A percentile compares a stretch with the other conserved stretches of the same genome.
These are phyloP conservation scores for Alligator mississippiensis DNA, from an alignment of 2,113 vertebrate species.

Conservation along the genomic window DNA sequence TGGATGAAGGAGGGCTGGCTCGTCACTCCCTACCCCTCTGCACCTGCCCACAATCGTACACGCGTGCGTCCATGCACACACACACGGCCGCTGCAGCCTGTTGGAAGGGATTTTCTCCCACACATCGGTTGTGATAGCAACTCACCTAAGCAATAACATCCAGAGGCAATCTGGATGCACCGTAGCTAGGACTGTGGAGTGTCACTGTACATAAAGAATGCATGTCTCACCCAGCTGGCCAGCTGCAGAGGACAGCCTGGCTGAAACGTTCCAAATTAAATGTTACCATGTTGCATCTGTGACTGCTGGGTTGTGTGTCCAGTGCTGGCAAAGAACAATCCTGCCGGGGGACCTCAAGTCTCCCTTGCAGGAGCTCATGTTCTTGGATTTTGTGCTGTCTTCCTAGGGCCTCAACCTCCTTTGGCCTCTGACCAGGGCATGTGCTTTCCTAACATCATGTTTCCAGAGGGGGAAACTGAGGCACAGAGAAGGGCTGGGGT, in stretches of 20 bases:
- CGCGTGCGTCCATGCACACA: neutral
- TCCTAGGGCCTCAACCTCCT: neutral
- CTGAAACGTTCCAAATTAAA: neutral
- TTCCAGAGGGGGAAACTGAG: neutral
- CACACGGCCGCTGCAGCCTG: neutral
- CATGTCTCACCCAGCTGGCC: neutral
- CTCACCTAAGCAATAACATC: slow-evolving; percentile 18
- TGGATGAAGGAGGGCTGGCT: too few relatives aligned
- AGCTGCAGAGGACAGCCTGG: neutral
- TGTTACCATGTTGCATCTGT: neutral
- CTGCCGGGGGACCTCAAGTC: neutral
- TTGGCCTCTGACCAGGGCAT: neutral
- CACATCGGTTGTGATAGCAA: neutral
- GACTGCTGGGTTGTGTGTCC: neutral
- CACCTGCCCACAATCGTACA: too few relatives aligned
- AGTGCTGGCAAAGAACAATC: neutral
- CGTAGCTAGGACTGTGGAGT: neutral
- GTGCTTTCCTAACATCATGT: neutral
- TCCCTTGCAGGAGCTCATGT: neutral
- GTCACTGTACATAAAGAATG: neutral
- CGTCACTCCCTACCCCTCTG: neutral
- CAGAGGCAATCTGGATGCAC: neutral
- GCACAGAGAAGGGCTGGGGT: neutral
- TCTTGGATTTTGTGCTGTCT: neutral
- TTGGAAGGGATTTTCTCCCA: neutral